phyloP scores from a whole-genome alignment of 2,888 invertebrate genomes.

The Aspidiotus destructor region DNA sequence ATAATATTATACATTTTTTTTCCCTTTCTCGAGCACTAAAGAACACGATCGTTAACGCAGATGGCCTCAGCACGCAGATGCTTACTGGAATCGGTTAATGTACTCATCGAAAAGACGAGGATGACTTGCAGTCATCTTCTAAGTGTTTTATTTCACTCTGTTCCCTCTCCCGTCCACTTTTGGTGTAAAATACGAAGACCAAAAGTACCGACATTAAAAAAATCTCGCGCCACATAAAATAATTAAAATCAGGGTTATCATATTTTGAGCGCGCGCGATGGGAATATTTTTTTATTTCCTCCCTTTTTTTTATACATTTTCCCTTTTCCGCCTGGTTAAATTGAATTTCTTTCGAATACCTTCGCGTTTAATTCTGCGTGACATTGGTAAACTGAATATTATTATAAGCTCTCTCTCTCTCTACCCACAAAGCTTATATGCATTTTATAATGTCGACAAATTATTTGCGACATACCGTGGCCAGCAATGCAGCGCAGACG shows the following conservation, averaged over 20 bases:
- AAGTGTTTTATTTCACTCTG: conserved; percentile 20
- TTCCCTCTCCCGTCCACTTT: too few relatives aligned
- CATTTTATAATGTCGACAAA: background rate
- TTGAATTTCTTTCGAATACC: background rate
- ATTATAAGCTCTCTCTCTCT: background rate
- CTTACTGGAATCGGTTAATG: conserved; percentile 26
- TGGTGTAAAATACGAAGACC: too few relatives aligned
- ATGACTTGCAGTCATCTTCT: conserved; percentile 28
- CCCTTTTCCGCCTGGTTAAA: background rate
- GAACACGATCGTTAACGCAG: conserved; percentile 14
- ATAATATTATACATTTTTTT: background rate
- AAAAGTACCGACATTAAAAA: too few relatives aligned
- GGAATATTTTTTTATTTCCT: background rate
- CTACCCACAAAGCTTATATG: background rate
- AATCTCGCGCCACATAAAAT: too few relatives aligned
- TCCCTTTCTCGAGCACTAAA: background rate
- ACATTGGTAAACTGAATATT: background rate
- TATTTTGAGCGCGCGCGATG: background rate
- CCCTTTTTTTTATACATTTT: background rate
- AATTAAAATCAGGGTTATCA: background rate
- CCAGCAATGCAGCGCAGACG: background rate
- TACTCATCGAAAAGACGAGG: conserved; percentile 21
- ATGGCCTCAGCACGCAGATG: conserved; percentile 24
- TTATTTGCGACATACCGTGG: background rate
- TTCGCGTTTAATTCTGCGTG: too few relatives aligned